Evolutionary conservation across 2,888 invertebrate species (phyloP), one percentile per base, ranked within the genome.

Genomic region (Diadegma fenestrale): DNA sequence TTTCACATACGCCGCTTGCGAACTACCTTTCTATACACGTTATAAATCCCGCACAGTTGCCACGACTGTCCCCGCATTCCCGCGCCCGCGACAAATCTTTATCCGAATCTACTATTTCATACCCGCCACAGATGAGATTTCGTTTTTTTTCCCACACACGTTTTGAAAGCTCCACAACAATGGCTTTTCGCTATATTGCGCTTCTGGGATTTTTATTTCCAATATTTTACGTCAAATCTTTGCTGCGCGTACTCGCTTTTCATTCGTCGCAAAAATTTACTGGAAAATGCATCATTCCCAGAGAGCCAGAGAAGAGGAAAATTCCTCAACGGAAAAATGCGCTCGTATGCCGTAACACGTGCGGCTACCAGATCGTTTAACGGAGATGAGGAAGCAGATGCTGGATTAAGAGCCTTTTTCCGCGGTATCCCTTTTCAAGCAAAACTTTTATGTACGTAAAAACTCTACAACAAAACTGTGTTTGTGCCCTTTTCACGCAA

Each of bases 41-140:
- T 22, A 37, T 33, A 77, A 82, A 82, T 82, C 64, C 72, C 78
- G 45, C 22, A 37, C 37, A 69, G n/a, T 22, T 48, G 37, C 8
- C 30, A 48, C 48, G 69, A 66, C 37, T 22, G 19, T 37, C 7
- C 41, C 7, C 41, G 22, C 8, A 19, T 41, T 41, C 22, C 1
- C 41, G 41, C n/a, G n/a, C n/a, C n/a, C n/a, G 22, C 41, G 14
- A n/a, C 12, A 19, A 66, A 66, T 30, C 2, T 10, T 33, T 5
- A 26, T 8, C 17, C 17, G 14, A 14, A 43, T 22, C 26, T 45
- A 41, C 22, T 33, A 64, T 26, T 26, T 26, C 14, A 14, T 17
- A 2, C 22, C 12, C 1, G 4, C 0, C 54, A 6, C 33, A n/a
- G 22, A 22, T 54, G 10, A 64, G 1, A 10, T 64, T 12, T 64